Evolutionary conservation across 2,888 invertebrate species (phyloP).

Genomic region (Apocheima hispidaria): DNA sequence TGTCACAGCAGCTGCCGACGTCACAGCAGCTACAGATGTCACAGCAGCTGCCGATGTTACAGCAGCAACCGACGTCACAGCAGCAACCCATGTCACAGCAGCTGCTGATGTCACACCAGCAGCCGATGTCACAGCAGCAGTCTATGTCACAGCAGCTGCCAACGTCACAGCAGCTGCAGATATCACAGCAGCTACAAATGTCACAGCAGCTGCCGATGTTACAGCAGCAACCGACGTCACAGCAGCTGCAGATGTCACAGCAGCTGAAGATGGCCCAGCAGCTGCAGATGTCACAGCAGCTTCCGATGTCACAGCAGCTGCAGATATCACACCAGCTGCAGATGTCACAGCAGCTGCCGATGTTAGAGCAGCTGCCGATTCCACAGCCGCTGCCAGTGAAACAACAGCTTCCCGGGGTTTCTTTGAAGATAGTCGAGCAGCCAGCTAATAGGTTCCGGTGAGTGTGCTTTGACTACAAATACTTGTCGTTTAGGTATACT

Average conservation of each 20-base stretch:
- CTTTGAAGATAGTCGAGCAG: background rate
- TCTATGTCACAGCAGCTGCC: background rate
- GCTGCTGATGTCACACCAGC: background rate
- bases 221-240: background rate
- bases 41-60: background rate
- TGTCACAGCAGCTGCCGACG: background rate
- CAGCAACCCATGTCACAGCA: no score
- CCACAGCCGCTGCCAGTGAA: no score
- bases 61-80: no score
- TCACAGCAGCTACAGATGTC: background rate
- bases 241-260: no score
- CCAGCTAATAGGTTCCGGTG: background rate
- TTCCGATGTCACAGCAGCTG: background rate
- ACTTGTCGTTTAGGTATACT: no score
- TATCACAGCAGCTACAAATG: background rate
- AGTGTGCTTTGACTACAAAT: background rate
- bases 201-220: no score
- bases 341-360: background rate
- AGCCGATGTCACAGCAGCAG: background rate
- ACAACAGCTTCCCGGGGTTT: background rate
- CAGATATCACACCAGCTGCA: background rate
- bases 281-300: background rate
- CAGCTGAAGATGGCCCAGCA: no score
- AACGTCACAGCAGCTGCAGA: background rate
- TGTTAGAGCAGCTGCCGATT: background rate